Conservation (phyloP, 2,888 invertebrate genomes). For the Meganola albula region DNA sequence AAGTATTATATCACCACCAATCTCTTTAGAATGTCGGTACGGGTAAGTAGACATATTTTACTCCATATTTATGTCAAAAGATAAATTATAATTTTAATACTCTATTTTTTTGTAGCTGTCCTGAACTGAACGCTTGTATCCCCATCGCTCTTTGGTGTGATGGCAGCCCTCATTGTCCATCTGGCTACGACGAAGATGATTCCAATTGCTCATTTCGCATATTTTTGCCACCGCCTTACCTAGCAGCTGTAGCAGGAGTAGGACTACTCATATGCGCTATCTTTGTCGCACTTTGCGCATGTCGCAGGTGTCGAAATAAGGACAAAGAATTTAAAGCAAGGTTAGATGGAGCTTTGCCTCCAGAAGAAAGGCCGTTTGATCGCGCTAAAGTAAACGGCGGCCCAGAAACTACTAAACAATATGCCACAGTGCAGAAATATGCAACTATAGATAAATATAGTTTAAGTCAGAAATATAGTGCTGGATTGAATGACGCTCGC, state of each 20-base stretch:
- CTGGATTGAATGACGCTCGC: conserved; percentile 71
- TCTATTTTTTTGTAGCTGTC: conserved; percentile 77
- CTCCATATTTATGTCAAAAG: neutral
- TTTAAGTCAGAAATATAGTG: conserved; percentile 74
- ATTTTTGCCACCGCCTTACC: conserved; percentile 81
- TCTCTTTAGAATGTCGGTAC: conserved; percentile 81
- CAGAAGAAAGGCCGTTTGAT: conserved; percentile 79
- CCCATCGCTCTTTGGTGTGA: conserved; percentile 89
- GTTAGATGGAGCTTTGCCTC: conserved; percentile 75
- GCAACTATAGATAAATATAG: conserved; percentile 76
- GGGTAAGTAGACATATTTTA: conserved; percentile 66
- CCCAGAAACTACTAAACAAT: conserved; percentile 61
- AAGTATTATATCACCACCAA: conserved; percentile 66
- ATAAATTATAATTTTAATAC: neutral
- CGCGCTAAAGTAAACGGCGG: conserved; percentile 74
- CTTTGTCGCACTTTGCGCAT: conserved; percentile 78
- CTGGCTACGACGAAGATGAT: conserved; percentile 88
- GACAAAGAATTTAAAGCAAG: conserved; percentile 79
- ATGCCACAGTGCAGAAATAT: conserved; percentile 73
- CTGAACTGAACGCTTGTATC: conserved; percentile 88
- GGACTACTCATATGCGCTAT: conserved; percentile 79
- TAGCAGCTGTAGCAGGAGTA: conserved; percentile 80
- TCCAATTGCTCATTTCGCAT: conserved; percentile 84
- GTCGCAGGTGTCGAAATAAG: conserved; percentile 77
- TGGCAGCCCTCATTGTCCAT: conserved; percentile 86